A percentile compares a stretch with the other conserved stretches of the same genome.
Evolutionary conservation across 2,888 invertebrate species (phyloP).

Genomic region (Ephialtes manifestator): DNA sequence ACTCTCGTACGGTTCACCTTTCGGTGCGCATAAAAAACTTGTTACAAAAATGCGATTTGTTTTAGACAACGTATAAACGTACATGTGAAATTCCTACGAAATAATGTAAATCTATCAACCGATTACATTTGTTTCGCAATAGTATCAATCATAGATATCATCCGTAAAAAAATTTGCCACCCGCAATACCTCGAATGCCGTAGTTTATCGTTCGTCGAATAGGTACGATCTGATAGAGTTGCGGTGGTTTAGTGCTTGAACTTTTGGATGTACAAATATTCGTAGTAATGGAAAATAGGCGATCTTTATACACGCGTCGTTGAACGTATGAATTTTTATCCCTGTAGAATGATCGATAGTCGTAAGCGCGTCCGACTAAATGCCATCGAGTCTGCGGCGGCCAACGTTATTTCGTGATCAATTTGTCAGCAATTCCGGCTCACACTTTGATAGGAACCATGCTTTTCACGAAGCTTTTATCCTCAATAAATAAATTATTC

Average conservation of each 20-base stretch:
- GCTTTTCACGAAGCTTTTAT: constrained; percentile 29
- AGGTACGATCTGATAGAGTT: constrained; percentile 10
- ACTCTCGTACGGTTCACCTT: constrained; percentile 27
- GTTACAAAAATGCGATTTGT: constrained; percentile 53
- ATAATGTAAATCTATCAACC: constrained; percentile 54
- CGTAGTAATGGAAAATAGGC: constrained; percentile 55
- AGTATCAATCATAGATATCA: constrained; percentile 11
- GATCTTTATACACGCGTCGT: constrained; percentile 33
- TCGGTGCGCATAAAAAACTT: constrained; percentile 43
- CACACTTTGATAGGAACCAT: constrained; percentile 51
- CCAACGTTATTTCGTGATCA: constrained; percentile 12
- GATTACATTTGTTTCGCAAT: constrained; percentile 24
- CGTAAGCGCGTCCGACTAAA: constrained; percentile 49
- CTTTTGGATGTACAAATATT: constrained; percentile 52
- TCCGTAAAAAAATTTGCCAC: constrained; percentile 25
- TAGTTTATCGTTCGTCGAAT: not conserved
- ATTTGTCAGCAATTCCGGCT: constrained; percentile 57
- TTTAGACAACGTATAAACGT: constrained; percentile 52
- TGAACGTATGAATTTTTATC: constrained; percentile 38
- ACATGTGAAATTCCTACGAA: constrained; percentile 30
- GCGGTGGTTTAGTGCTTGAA: constrained; percentile 29
- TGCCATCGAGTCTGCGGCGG: constrained; percentile 27
- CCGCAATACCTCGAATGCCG: not conserved
- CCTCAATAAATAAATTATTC: constrained; percentile 43
- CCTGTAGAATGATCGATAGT: constrained; percentile 34